These are phyloP conservation scores for Nannospalax galili DNA, from an alignment of 2,113 vertebrate species.

Conservation along the genomic window DNA sequence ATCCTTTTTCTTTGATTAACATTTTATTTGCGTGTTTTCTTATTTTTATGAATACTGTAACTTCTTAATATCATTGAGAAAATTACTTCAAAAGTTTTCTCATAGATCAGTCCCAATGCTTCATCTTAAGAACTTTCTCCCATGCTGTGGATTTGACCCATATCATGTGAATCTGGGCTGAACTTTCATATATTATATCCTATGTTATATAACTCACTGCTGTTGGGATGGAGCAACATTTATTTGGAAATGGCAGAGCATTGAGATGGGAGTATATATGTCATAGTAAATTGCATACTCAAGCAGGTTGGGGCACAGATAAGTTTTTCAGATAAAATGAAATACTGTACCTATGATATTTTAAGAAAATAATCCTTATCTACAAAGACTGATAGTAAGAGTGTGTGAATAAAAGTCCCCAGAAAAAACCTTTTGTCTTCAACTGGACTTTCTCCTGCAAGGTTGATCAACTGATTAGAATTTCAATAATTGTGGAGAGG, in stretches of 20 bases:
- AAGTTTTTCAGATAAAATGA: not conserved
- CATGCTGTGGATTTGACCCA: not conserved
- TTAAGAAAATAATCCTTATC: not conserved
- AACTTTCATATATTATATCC: not conserved
- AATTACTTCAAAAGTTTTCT: slow-evolving; percentile 17
- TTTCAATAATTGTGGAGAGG: too few species aligned
- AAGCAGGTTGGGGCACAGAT: not conserved
- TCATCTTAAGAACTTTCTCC: not conserved
- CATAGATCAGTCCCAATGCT: not conserved
- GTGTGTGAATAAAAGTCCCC: too few species aligned
- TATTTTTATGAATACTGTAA: not conserved
- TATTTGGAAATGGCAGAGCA: not conserved
- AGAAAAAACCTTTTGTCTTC: too few species aligned
- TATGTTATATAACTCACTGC: not conserved
- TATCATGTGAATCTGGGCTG: not conserved
- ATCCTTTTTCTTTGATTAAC: not conserved
- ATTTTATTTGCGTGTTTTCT: slow-evolving; percentile 1
- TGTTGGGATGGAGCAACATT: not conserved
- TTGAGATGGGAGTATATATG: not conserved
- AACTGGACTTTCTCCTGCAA: too few species aligned
- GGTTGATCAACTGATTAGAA: too few species aligned
- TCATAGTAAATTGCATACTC: not conserved
- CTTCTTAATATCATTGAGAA: slow-evolving; percentile 34
- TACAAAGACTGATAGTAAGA: not conserved
- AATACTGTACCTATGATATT: not conserved